Conservation (phyloP, 2,113 vertebrate species). For the Callipepla squamata region DNA sequence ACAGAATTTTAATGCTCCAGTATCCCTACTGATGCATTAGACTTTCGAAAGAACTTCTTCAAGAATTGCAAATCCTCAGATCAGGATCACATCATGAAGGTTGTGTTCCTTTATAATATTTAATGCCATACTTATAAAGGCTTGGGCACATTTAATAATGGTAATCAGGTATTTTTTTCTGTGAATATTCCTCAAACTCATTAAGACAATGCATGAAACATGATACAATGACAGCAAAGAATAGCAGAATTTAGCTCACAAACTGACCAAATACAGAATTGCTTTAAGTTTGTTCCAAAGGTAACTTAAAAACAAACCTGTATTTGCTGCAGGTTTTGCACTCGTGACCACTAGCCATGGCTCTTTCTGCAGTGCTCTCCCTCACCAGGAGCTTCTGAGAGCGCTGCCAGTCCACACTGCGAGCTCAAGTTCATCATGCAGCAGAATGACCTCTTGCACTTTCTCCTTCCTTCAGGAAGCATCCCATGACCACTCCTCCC, state of each 20-base stretch:
- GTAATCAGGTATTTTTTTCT: background rate
- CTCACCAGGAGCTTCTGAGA: background rate
- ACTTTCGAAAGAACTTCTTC: background rate
- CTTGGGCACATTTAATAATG: background rate
- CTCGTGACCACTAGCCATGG: background rate
- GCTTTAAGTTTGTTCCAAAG: background rate
- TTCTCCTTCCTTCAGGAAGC: accelerated
- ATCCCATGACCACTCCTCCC: background rate
- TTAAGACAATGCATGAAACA: background rate
- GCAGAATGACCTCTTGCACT: background rate
- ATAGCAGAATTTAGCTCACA: background rate
- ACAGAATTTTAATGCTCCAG: background rate
- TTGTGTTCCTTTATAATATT: background rate
- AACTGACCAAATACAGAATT: background rate
- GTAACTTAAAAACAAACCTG: background rate
- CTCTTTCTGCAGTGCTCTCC: background rate
- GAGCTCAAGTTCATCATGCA: background rate
- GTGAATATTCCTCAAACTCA: background rate
- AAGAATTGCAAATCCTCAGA: background rate
- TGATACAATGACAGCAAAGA: background rate
- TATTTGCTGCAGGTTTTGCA: background rate
- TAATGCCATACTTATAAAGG: accelerated
- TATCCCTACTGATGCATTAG: background rate
- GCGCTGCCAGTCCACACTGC: background rate
- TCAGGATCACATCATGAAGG: background rate